phyloP scores from a whole-genome alignment of 2,797 vertebrate species.

The Leucoraja ocellata region DNA sequence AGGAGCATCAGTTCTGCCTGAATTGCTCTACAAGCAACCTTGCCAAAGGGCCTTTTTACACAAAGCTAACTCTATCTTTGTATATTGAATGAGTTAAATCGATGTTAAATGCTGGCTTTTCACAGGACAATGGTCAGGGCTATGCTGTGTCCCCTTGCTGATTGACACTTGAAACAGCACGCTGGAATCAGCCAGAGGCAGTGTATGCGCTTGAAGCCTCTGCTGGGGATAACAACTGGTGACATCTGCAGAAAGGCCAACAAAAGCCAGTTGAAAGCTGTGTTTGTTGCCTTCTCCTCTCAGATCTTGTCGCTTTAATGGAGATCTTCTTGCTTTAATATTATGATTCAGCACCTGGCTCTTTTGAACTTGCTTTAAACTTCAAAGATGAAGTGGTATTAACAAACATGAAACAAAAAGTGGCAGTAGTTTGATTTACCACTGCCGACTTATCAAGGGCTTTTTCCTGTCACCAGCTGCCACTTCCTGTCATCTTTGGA shows the following conservation, averaged over 20 bases:
- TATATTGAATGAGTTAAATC: constrained; percentile 88
- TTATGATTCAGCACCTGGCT: constrained; percentile 83
- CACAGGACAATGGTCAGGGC: constrained; percentile 98
- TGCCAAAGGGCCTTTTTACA: constrained; percentile 78
- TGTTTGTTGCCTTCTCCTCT: constrained; percentile 81
- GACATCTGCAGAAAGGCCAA: constrained; percentile 97
- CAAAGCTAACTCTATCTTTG: constrained; percentile 93
- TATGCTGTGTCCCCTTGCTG: constrained; percentile 81
- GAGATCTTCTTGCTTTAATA: constrained; percentile 78
- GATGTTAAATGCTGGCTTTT: constrained; percentile 89
- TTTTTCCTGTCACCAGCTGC: constrained; percentile 74
- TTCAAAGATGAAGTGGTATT: constrained; percentile 81
- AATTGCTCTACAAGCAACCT: constrained; percentile 92
- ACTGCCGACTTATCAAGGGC: constrained; percentile 77
- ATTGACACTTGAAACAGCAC: constrained; percentile 99
- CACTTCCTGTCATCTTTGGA: constrained; percentile 80
- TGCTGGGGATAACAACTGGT: constrained; percentile 98
- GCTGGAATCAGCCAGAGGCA: constrained; percentile 93
- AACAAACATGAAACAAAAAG: constrained; percentile 83
- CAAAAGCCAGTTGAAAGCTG: constrained; percentile 98
- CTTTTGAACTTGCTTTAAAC: constrained; percentile 83
- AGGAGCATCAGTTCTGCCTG: constrained; percentile 62
- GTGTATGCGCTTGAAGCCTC: constrained; percentile 91
- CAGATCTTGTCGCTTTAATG: constrained; percentile 76
- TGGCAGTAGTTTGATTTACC: constrained; percentile 79